phyloP scores from a whole-genome alignment of 2,113 vertebrate genomes.

The Nothoprocta perdicaria region DNA sequence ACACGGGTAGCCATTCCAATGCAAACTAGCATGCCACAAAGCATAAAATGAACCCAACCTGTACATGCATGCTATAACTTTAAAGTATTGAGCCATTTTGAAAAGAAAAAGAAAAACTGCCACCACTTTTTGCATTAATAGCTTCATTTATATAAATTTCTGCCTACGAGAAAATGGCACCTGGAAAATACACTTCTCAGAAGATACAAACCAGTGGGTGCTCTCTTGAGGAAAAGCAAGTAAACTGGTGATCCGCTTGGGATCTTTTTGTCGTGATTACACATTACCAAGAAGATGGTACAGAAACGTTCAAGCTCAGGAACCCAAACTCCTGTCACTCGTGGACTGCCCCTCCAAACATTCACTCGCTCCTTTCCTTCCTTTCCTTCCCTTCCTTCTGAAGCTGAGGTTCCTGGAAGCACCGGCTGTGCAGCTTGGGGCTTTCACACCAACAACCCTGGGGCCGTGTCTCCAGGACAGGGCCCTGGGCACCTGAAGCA shows the following conservation, averaged over 20 bases:
- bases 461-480: neutral
- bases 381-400: neutral
- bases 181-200: neutral
- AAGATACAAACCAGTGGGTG: neutral
- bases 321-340: neutral
- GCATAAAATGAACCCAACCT: conserved; percentile 22
- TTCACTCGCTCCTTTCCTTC: too few species aligned
- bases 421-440: rapidly evolving
- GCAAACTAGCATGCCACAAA: conserved; percentile 65
- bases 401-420: neutral
- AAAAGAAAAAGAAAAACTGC: too few species aligned
- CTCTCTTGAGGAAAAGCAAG: neutral
- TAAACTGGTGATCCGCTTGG: neutral
- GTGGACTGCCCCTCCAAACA: neutral
- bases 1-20: conserved; percentile 72
- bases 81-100: neutral
- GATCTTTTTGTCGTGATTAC: neutral
- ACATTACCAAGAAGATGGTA: neutral
- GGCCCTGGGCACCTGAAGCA: too few species aligned
- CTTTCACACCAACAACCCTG: neutral
- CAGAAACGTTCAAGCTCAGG: neutral
- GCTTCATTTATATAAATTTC: conserved; percentile 6
- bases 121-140: conserved; percentile 50
- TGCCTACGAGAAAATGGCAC: neutral
- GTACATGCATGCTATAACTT: neutral